Percentiles rank a stretch among this genome's conserved stretches.
phyloP scores from a whole-genome alignment of 2,113 vertebrate genomes.

The Marmota monax region DNA sequence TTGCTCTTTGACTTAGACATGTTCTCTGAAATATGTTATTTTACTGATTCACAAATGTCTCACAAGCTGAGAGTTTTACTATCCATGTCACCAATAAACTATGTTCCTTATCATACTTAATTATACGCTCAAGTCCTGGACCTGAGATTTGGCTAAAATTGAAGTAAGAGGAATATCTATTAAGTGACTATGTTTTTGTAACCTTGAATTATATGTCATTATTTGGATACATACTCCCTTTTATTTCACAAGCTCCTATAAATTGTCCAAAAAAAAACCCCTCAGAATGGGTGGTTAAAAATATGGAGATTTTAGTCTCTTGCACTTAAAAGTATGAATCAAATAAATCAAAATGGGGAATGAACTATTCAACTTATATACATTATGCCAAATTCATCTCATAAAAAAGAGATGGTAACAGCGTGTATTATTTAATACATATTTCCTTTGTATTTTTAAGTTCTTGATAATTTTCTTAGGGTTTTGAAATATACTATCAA shows the following conservation, averaged over 20 bases:
- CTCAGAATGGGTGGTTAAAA: slow-evolving; percentile 46
- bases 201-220: slow-evolving; percentile 67
- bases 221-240: slow-evolving; percentile 17
- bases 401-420: background rate
- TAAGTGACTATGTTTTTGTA: slow-evolving; percentile 71
- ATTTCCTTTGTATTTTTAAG: background rate
- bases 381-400: background rate
- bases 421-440: background rate
- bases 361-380: background rate
- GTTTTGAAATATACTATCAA: background rate
- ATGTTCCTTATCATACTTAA: slow-evolving; percentile 77
- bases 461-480: background rate
- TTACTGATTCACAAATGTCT: slow-evolving; percentile 80
- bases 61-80: slow-evolving; percentile 80
- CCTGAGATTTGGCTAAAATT: slow-evolving; percentile 49
- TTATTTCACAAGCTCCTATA: slow-evolving; percentile 63
- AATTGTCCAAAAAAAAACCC: slow-evolving; percentile 25
- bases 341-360: background rate
- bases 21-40: slow-evolving; percentile 78
- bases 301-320: background rate
- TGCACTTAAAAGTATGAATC: background rate
- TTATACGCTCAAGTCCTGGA: slow-evolving; percentile 61
- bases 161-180: slow-evolving; percentile 59
- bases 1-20: slow-evolving; percentile 62
- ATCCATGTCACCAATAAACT: slow-evolving; percentile 75